These are phyloP conservation scores for Lacanobia wlatinum DNA, from an alignment of 2,888 invertebrate genomes.

Conservation along the genomic window DNA sequence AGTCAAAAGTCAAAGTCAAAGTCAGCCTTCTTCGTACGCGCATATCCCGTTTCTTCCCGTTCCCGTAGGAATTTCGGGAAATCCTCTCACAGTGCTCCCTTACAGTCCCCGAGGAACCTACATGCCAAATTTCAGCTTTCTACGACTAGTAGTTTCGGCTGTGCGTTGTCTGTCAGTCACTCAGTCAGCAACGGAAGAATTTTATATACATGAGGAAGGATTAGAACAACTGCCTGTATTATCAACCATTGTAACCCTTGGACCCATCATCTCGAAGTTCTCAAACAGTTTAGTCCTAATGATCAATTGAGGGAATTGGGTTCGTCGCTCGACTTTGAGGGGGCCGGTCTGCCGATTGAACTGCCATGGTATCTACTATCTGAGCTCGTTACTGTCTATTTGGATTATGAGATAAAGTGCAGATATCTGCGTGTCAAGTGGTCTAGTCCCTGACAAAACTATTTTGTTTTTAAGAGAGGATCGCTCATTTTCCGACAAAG, in stretches of 20 bases:
- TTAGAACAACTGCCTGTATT: too few species aligned
- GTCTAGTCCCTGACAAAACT: neutral
- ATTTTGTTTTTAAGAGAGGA: neutral
- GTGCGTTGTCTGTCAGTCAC: too few species aligned
- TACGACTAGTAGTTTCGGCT: too few species aligned
- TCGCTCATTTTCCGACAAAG: neutral
- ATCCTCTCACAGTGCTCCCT: too few species aligned
- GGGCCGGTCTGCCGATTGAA: slow-evolving; percentile 1
- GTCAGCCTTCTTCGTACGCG: too few species aligned
- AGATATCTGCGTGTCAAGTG: neutral
- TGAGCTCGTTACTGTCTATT: neutral
- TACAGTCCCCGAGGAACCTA: too few species aligned
- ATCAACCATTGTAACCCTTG: slow-evolving; percentile 4
- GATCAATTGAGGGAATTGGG: slow-evolving; percentile 41
- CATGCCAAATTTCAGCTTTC: too few species aligned
- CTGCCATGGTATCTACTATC: neutral
- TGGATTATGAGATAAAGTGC: neutral
- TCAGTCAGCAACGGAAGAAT: too few species aligned
- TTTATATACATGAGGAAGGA: too few species aligned
- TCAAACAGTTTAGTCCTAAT: slow-evolving; percentile 10
- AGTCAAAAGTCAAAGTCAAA: too few species aligned
- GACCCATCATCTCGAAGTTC: neutral
- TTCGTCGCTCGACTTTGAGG: slow-evolving; percentile 23
- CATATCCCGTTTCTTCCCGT: too few species aligned
- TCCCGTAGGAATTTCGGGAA: too few species aligned